phyloP scores from a whole-genome alignment of 2,888 invertebrate genomes.

The Lasioglossum pauxillum region DNA sequence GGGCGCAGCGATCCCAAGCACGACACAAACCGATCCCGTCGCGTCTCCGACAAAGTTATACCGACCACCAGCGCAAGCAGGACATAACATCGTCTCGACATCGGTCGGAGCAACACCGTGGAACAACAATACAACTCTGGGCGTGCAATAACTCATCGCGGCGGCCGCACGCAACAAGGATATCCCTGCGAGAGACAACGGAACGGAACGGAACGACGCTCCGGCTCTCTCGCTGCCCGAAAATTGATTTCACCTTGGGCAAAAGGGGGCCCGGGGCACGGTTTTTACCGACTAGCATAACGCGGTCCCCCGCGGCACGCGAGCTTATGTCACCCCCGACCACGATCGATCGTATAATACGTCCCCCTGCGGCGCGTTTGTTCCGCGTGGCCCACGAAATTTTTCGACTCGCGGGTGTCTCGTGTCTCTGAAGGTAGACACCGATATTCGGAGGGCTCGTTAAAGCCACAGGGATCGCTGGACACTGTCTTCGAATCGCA shows the following conservation, averaged over 20 bases:
- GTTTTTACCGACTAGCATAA: slow-evolving; percentile 37
- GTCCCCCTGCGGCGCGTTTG: slow-evolving; percentile 57
- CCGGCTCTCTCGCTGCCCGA: slow-evolving; percentile 14
- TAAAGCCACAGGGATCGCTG: slow-evolving; percentile 72
- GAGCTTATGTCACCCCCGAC: slow-evolving; percentile 23
- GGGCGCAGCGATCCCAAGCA: background rate
- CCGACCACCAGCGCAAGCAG: slow-evolving; percentile 43
- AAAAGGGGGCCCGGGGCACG: slow-evolving; percentile 10
- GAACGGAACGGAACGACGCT: background rate
- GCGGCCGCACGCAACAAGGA: slow-evolving; percentile 39
- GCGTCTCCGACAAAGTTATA: slow-evolving; percentile 41
- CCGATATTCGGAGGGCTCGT: slow-evolving; percentile 71
- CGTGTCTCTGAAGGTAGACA: slow-evolving; percentile 8
- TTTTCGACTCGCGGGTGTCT: slow-evolving; percentile 44
- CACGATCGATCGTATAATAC: slow-evolving; percentile 58
- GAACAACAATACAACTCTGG: slow-evolving; percentile 48
- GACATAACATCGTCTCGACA: slow-evolving; percentile 53
- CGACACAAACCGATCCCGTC: background rate
- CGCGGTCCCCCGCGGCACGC: slow-evolving; percentile 48
- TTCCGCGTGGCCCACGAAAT: slow-evolving; percentile 65
- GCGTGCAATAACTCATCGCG: slow-evolving; percentile 47
- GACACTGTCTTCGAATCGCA: slow-evolving; percentile 77
- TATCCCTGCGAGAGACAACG: no score
- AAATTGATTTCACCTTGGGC: slow-evolving; percentile 54
- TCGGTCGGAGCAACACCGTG: slow-evolving; percentile 53